A percentile compares a stretch with the other conserved stretches of the same genome.
Evolutionary conservation across 2,797 vertebrate species (phyloP).

Genomic region (Leptodactylus fallax): DNA sequence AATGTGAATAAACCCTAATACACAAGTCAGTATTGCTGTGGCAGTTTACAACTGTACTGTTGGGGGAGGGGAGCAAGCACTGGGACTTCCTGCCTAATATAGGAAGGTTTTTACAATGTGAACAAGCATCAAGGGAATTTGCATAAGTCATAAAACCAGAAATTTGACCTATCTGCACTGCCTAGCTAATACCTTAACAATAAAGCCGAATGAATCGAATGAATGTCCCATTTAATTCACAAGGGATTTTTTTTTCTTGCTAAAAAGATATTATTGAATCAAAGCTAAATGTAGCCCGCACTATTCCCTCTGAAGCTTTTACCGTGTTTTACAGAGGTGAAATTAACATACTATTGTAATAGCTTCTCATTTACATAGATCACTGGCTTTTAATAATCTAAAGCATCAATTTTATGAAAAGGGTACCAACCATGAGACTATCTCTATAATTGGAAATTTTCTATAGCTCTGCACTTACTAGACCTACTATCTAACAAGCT

Average conservation of each 20-base stretch:
- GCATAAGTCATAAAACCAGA: neutral
- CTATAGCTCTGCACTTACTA: neutral
- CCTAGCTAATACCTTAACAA: neutral
- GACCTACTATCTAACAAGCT: neutral
- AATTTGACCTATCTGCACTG: neutral
- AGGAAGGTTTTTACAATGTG: no score
- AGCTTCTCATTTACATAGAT: conserved; percentile 15
- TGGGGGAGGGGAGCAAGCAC: no score
- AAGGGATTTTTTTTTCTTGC: no score
- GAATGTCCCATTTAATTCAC: neutral
- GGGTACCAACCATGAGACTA: neutral
- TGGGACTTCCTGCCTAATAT: no score
- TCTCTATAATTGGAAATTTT: conserved; percentile 15
- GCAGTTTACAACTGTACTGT: no score
- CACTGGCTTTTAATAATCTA: conserved; percentile 10
- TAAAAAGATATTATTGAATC: neutral
- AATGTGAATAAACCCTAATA: no score
- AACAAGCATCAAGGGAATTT: no score
- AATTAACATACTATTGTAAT: conserved; percentile 24
- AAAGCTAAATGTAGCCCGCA: neutral
- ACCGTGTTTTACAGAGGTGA: conserved; percentile 2
- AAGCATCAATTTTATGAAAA: conserved; percentile 27
- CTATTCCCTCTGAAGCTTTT: neutral
- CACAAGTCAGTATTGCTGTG: no score
- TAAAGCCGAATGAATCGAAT: neutral